These are phyloP conservation scores for Chrysina gloriosa DNA, from an alignment of 2,888 invertebrate species.

Conservation along the genomic window DNA sequence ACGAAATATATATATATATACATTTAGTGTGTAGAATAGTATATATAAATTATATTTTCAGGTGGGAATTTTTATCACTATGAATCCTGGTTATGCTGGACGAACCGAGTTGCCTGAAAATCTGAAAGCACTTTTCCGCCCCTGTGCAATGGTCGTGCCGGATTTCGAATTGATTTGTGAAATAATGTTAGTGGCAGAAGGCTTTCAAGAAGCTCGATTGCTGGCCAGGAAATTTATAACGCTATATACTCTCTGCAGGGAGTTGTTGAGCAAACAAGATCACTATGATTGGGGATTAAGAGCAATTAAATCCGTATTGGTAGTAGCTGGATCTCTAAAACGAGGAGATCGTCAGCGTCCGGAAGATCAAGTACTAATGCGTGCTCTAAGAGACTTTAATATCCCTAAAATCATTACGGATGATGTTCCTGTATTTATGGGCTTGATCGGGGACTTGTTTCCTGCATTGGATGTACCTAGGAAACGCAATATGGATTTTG, in stretches of 20 bases:
- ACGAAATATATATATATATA: background rate
- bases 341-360: slow-evolving; percentile 80
- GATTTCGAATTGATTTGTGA: slow-evolving; percentile 96
- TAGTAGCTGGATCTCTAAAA: slow-evolving; percentile 93
- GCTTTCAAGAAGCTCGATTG: slow-evolving; percentile 91
- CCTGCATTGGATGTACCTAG: slow-evolving; percentile 93
- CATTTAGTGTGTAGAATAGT: background rate
- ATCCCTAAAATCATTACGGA: slow-evolving; percentile 95
- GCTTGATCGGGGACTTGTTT: slow-evolving; percentile 92
- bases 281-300: slow-evolving; percentile 97
- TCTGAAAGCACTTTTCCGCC: slow-evolving; percentile 78
- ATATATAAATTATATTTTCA: slow-evolving; percentile 41
- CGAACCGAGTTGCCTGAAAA: slow-evolving; percentile 91
- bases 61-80: slow-evolving; percentile 92
- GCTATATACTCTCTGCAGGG: slow-evolving; percentile 88
- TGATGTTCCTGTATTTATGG: slow-evolving; percentile 93
- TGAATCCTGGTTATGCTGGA: slow-evolving; percentile 97
- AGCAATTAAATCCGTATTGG: slow-evolving; percentile 95
- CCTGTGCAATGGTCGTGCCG: slow-evolving; percentile 98
- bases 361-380: slow-evolving; percentile 94
- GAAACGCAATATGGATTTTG: slow-evolving; percentile 87
- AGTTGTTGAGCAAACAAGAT: slow-evolving; percentile 92
- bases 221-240: slow-evolving; percentile 95
- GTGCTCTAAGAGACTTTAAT: slow-evolving; percentile 93
- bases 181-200: slow-evolving; percentile 97